Percentiles rank a stretch among this genome's conserved stretches.
Conservation (phyloP, 2,888 invertebrate species). For the Cantharis lateralis region DNA sequence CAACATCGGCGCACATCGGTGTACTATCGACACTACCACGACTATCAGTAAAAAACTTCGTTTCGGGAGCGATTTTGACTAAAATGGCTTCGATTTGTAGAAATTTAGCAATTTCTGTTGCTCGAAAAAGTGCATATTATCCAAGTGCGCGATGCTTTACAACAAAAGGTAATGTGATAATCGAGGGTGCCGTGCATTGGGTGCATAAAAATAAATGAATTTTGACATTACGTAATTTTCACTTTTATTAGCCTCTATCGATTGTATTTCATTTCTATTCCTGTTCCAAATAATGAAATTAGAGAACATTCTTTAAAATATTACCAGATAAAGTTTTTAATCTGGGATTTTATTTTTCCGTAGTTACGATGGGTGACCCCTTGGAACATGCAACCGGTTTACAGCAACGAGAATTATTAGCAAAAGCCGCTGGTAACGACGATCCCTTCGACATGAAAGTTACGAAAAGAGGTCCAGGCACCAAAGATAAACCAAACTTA, state of each 20-base stretch:
- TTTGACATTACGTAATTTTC: slow-evolving; percentile 51
- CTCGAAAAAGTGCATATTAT: slow-evolving; percentile 67
- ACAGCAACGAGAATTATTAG: slow-evolving; percentile 88
- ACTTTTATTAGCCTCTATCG: background rate
- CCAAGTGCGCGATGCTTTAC: slow-evolving; percentile 63
- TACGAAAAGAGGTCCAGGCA: slow-evolving; percentile 76
- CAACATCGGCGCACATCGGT: background rate
- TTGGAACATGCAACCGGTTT: slow-evolving; percentile 92
- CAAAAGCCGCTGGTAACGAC: slow-evolving; percentile 85
- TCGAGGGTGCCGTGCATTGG: background rate
- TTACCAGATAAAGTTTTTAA: background rate
- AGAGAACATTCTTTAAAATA: background rate
- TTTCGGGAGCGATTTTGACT: background rate
- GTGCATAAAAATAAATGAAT: background rate
- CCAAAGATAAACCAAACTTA: slow-evolving; percentile 83
- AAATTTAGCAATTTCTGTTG: slow-evolving; percentile 68
- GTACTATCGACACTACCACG: background rate
- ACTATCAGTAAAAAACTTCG: background rate
- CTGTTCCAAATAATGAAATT: background rate
- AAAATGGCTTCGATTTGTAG: slow-evolving; percentile 80
- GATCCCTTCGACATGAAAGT: slow-evolving; percentile 86
- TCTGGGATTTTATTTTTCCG: slow-evolving; percentile 30
- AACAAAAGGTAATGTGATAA: slow-evolving; percentile 64
- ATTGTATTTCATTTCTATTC: background rate
- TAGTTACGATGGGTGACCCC: slow-evolving; percentile 81